Base-by-base conservation (phyloP, 2,113 vertebrate genomes). In the Charadrius vociferus region DNA sequence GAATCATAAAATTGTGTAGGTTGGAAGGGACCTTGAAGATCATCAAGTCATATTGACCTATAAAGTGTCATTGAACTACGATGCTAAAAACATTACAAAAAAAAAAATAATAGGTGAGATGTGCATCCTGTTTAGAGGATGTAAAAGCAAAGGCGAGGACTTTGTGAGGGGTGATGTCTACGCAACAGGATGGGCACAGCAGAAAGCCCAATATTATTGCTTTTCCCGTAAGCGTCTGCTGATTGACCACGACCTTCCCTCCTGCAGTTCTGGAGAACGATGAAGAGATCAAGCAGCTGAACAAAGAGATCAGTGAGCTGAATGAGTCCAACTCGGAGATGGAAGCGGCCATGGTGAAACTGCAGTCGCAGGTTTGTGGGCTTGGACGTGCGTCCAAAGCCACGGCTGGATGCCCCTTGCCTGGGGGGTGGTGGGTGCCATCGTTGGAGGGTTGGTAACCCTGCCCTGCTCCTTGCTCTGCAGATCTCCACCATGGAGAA, bases 401-500 rank as follows among this genome's bases (percentile, higher is more conserved):
- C 12, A 1, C 1, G 23, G 79, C 7, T 1, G 5, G 16, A 1
- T 3, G 70, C 47, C 41, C 39, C 29, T 29, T 12, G 11, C 12
- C 3, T 2, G 90, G 49, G 21, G 49, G 49, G 16, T 3, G 56
- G 34, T 16, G 63, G 53, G 24, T 52, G 37, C 56, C 7, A 0
- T 32, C 1, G 7, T 1, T 4, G 5, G 50, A 26, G 36, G 26
- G 55, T 12, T 29, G 37, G 12, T 95, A 70, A 97, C 84, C 29
- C 59, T 14, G 30, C 61, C 0, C 0, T n/a, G 36, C 36, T 75
- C 58, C 26, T 80, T 26, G 39, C 77, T 62, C 53, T 21, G 30
- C 96, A 99, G 99, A 99, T 99, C 97, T 99, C 99, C 34, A 99
- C 98, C 97, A 99, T 99, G 99, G 99, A 99, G 97, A 99, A 99